Conservation (phyloP, 1,140 invertebrate genomes). For the Monochamus saltuarius region DNA sequence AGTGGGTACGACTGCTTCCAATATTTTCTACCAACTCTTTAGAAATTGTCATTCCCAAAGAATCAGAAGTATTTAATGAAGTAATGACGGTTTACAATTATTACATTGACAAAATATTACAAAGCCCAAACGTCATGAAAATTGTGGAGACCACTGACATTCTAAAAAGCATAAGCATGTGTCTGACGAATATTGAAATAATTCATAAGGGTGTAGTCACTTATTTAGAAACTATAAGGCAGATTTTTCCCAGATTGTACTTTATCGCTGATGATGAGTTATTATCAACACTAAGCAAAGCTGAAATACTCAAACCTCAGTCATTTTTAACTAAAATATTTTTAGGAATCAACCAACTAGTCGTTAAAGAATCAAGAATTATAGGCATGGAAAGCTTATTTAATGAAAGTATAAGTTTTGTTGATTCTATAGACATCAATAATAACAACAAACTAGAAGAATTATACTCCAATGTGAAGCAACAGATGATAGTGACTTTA, state of each 20-base stretch:
- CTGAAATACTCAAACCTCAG: constrained; percentile 57
- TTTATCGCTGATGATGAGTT: constrained; percentile 92
- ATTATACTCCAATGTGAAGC: constrained; percentile 64
- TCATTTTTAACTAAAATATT: constrained; percentile 57
- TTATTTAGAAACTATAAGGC: constrained; percentile 86
- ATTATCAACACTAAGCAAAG: constrained; percentile 74
- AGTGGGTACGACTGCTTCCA: constrained; percentile 84
- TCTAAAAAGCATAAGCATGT: constrained; percentile 70
- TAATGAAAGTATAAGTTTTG: constrained; percentile 71
- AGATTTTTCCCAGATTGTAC: constrained; percentile 88
- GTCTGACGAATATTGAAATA: constrained; percentile 71
- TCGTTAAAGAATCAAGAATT: constrained; percentile 56
- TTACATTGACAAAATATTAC: constrained; percentile 72
- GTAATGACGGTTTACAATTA: constrained; percentile 74
- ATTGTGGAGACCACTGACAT: constrained; percentile 69
- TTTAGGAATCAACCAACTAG: constrained; percentile 80
- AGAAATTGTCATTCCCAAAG: constrained; percentile 6
- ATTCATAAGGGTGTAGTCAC: constrained; percentile 83
- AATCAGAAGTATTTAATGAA: constrained; percentile 35
- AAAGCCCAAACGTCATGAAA: constrained; percentile 61
- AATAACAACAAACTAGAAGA: neutral
- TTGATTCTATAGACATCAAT: constrained; percentile 67
- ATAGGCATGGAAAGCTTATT: constrained; percentile 80
- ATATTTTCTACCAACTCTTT: constrained; percentile 63
- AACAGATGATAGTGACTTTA: constrained; percentile 74